phyloP scores from a whole-genome alignment of 2,797 vertebrate species.

The Myotis planiceps region DNA sequence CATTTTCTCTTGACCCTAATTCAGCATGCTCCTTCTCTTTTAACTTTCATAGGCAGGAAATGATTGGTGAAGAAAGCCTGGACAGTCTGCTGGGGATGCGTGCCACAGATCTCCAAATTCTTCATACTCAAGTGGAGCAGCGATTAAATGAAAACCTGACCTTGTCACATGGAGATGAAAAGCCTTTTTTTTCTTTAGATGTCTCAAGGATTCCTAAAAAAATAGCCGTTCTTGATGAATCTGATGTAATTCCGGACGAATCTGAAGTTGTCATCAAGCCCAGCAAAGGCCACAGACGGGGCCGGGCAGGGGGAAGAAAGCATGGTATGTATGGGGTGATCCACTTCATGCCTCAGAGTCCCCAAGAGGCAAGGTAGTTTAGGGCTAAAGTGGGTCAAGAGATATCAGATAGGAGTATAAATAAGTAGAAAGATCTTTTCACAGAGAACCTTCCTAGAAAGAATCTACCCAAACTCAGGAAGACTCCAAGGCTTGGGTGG shows the following conservation, averaged over 20 bases:
- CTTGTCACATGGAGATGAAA: neutral
- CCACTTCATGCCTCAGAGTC: neutral
- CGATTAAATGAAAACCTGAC: conserved; percentile 71
- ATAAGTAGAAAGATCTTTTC: conserved; percentile 27
- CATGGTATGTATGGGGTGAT: conserved; percentile 60
- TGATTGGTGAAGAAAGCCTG: conserved; percentile 67
- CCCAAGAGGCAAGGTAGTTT: neutral
- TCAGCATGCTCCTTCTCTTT: conserved; percentile 1
- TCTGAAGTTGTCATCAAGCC: neutral
- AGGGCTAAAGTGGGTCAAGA: conserved; percentile 3
- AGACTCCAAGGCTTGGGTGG: neutral
- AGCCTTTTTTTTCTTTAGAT: conserved; percentile 35
- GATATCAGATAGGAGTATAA: neutral
- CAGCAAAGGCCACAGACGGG: conserved; percentile 51
- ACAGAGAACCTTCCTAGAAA: conserved; percentile 35
- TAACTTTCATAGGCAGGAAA: conserved; percentile 67
- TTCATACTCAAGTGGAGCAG: conserved; percentile 63
- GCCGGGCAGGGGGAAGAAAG: conserved; percentile 27
- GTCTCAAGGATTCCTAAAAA: neutral
- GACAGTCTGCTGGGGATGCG: conserved; percentile 70
- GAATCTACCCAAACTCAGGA: neutral
- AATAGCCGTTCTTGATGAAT: neutral
- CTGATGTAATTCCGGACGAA: neutral
- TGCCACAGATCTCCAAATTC: conserved; percentile 62
- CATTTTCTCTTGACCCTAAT: neutral